Evolutionary conservation across 1,140 invertebrate species (phyloP), one percentile per base, ranked within the genome.

Genomic region (Zeugodacus cucurbitae): DNA sequence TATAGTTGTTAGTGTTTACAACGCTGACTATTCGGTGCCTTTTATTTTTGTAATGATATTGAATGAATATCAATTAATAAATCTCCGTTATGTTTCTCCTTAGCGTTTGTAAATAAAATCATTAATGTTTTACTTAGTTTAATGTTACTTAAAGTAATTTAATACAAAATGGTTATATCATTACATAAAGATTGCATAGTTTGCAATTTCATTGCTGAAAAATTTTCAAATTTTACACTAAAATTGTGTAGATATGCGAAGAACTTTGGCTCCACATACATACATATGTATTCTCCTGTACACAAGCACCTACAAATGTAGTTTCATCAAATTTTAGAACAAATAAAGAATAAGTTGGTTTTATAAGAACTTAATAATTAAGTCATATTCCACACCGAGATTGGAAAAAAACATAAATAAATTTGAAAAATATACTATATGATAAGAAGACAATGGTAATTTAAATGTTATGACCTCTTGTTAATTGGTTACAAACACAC

Each of bases 91-190:
- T 41, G 37, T n/a, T 74, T 74, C 70, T 37, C 17, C 10, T 48
- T 48, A 41, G 29, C 44, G 74, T 82, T 26, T 34, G 34, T 82
- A 82, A 14, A 82, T 34, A 70, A 70, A 14, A 82, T 10, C 44
- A 82, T 82, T n/a, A 82, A 26, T 41, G n/a, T 10, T 48, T 48
- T 7, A 26, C 26, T 26, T 82, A 44, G 41, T 48, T 82, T 20
- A 82, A 48, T 48, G 74, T 82, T 82, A 48, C 37, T 82, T 82
- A 29, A 82, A 82, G 74, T 82, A 82, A 82, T 82, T 74, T 41
- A 74, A 74, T 37, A 17, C 17, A 37, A 41, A 74, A 74, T 41
- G 20, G 34, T 37, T 22, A 41, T 37, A 74, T 8, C 32, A 41
- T 22, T 82, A 26, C 48, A 26, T 48, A 34, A 34, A 70, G 48